Evolutionary conservation across 2,797 vertebrate species (phyloP).

Genomic region (Arctocebus calabarensis): DNA sequence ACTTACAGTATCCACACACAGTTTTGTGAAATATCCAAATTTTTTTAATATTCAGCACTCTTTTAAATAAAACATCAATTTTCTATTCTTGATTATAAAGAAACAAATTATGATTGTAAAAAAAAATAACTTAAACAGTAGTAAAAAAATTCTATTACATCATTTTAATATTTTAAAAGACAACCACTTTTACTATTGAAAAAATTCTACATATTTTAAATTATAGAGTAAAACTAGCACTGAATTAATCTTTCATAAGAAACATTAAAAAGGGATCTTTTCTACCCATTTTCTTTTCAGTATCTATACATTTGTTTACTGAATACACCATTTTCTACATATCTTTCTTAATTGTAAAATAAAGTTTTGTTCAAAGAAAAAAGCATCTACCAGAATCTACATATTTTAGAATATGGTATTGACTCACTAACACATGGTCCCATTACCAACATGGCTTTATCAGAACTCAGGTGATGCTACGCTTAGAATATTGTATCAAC

Average conservation of each 20-base stretch:
- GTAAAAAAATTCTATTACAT: background rate
- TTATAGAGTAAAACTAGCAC: slow-evolving; percentile 39
- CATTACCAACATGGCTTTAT: background rate
- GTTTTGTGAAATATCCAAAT: slow-evolving; percentile 25
- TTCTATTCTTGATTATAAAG: slow-evolving; percentile 1
- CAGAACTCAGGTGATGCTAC: background rate
- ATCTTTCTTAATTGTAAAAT: slow-evolving; percentile 27
- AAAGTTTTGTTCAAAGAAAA: background rate
- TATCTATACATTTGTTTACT: background rate
- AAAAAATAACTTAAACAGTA: background rate
- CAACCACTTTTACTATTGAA: background rate
- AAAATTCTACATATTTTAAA: slow-evolving; percentile 29
- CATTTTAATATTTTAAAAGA: slow-evolving; percentile 52
- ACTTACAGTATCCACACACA: background rate
- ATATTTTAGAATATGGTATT: background rate
- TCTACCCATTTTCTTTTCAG: slow-evolving; percentile 25
- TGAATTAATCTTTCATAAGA: slow-evolving; percentile 36
- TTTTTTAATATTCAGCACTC: background rate
- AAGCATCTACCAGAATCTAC: background rate
- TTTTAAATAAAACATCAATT: background rate
- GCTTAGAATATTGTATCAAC: background rate
- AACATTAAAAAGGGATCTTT: background rate
- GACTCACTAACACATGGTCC: background rate
- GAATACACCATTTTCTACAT: background rate
- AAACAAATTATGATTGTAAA: background rate